Evolutionary conservation across 2,888 invertebrate genomes (phyloP), one percentile per base, ranked within the genome.

Genomic region (Trichogramma dendrolimi): DNA sequence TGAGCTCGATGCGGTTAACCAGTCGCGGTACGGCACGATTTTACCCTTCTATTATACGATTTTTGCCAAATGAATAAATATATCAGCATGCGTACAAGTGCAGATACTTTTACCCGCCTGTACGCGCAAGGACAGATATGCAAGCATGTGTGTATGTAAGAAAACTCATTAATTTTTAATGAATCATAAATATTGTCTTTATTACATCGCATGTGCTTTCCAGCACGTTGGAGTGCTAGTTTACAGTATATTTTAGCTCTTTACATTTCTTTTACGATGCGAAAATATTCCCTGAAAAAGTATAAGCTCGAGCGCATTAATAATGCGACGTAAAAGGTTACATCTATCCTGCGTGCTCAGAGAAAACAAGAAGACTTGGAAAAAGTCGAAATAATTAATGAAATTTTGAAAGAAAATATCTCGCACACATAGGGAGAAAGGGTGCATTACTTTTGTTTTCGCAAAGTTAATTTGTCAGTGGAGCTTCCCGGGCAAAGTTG

Each of bases 131-230:
- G 58, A 52, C 58, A 53, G 59, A 5, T 14, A 11, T 5, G 48
- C 48, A 14, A 46, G 46, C 43, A 43, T 52, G 58, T 27, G 27
- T 27, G 27, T 27, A 62, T 55, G 53, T 52, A 59, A 14, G 62
- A 51, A 61, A 61, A 51, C 55, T 64, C 61, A 60, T 62, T 62
- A 62, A 59, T 58, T 58, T 65, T 62, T 60, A 55, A 47, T 46
- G 58, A 58, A 62, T 62, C 55, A 60, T 58, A 65, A 65, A 62
- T 50, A 58, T 60, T 60, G 57, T 38, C 56, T 60, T 58, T 46
- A 52, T 64, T 59, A 59, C 61, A 59, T 50, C 8, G 6, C 38
- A 27, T 10, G 8, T 5, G 27, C 11, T 27, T 27, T 27, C 27
- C 27, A 27, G 27, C 27, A 27, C 27, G 27, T 27, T 27, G 2